phyloP scores from a whole-genome alignment of 2,113 vertebrate species.

The Struthio camelus region DNA sequence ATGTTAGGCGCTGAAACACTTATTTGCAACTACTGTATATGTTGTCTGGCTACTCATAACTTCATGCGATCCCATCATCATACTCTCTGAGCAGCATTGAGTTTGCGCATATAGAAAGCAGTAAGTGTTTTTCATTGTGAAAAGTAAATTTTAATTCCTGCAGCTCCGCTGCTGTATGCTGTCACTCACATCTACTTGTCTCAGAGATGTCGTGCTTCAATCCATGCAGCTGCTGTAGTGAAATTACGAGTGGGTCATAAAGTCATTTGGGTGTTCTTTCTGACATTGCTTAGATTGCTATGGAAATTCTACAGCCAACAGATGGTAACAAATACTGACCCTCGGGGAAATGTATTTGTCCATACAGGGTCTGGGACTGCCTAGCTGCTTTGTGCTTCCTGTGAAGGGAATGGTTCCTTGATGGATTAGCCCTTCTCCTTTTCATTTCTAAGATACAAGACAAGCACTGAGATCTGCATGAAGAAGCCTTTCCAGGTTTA shows the following conservation, averaged over 20 bases:
- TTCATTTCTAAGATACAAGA: neutral
- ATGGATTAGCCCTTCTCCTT: neutral
- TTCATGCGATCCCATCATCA: neutral
- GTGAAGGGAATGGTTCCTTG: neutral
- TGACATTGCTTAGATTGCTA: constrained; percentile 10
- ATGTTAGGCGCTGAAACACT: neutral
- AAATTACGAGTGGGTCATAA: constrained; percentile 56
- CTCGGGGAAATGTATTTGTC: neutral
- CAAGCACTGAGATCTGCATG: neutral
- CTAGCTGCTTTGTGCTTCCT: neutral
- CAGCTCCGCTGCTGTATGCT: neutral
- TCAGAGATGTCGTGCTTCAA: constrained; percentile 29
- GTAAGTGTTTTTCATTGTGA: neutral
- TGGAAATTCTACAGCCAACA: constrained; percentile 41
- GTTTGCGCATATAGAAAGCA: neutral
- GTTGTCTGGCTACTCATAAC: neutral
- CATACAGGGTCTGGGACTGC: neutral
- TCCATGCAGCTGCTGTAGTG: neutral
- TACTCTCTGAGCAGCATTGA: neutral
- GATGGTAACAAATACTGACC: neutral
- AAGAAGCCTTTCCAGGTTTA: neutral
- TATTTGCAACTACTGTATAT: neutral
- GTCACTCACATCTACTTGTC: neutral
- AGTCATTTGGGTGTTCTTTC: constrained; percentile 19
- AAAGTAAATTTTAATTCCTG: neutral